Conservation (phyloP, 2,888 invertebrate species). For the Sinotaia quadrata region DNA sequence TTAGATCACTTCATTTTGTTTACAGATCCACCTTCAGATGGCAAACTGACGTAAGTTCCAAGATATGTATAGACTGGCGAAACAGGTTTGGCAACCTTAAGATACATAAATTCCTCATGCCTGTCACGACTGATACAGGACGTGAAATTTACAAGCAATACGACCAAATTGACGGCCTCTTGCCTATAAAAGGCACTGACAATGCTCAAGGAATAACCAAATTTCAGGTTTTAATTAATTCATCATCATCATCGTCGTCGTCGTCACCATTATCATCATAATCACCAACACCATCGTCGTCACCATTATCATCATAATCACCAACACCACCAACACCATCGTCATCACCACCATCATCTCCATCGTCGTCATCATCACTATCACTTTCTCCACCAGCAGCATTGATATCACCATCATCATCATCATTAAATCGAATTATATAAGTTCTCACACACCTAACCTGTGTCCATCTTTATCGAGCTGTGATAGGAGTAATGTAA, state of each 20-base stretch:
- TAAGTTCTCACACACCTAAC: too few relatives aligned
- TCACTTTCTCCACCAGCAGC: conserved; percentile 41
- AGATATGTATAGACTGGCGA: conserved; percentile 39
- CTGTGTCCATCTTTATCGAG: too few relatives aligned
- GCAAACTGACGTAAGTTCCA: conserved; percentile 40
- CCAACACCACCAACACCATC: too few relatives aligned
- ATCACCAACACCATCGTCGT: too few relatives aligned
- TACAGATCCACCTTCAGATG: conserved; percentile 28
- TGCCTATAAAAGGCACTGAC: conserved; percentile 42
- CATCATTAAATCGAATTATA: too few relatives aligned
- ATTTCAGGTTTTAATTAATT: too few relatives aligned
- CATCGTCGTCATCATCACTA: conserved; percentile 45
- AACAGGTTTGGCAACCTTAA: conserved; percentile 37
- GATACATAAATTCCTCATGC: conserved; percentile 32
- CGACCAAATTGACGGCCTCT: conserved; percentile 40
- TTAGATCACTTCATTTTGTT: too few relatives aligned
- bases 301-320: too few relatives aligned
- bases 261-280: conserved; percentile 51
- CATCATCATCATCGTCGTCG: conserved; percentile 41
- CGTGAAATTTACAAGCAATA: conserved; percentile 36
- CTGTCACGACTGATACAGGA: conserved; percentile 30
- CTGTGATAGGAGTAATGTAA: too few relatives aligned
- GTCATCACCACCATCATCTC: conserved; percentile 45
- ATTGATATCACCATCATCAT: too few relatives aligned
- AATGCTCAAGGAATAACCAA: conserved; percentile 41